Base-by-base conservation (phyloP, 2,113 vertebrate genomes). In the Rutilus rutilus region DNA sequence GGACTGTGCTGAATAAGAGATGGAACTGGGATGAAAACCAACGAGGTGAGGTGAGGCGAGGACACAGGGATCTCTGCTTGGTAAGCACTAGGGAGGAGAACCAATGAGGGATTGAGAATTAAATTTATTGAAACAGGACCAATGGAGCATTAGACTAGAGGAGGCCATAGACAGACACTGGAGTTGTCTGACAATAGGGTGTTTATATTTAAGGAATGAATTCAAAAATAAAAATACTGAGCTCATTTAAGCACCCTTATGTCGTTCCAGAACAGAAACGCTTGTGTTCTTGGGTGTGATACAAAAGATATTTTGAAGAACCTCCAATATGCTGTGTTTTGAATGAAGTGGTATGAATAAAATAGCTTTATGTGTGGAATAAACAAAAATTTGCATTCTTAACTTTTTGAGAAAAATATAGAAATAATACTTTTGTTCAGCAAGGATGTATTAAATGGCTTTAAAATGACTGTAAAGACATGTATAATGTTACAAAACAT, bases 1-100 rank as follows among this genome's bases (percentile, higher is more conserved):
- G 27, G 62, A 36, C 30, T 14, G 67, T 59, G 60, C 77, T 86
- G 39, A 86, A 88, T 83, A 86, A 80, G 67, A 86, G 60, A 86
- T 77, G 15, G n/a, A 60, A 27, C 21, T 19, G 3, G 15, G 19
- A 45, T 19, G 52, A 57, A 62, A 80, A 75, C 15, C 60, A 33
- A 50, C 0, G 25, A 67, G 19, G 2, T 65, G 74, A 50, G 47
- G n/a, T 65, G 74, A 50, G 47, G n/a, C 0, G n/a, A 50, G 62
- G 79, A 14, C 42, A 33, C 39, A 5, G 50, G 47, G n/a, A 10
- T 30, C 42, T 65, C 33, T 45, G 25, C 60, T 42, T 2, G 25
- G 5, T 36, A 69, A 82, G 79, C 62, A 52, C 45, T 21, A 23
- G 45, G 25, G 62, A 82, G 25, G 10, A 82, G 62, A 82, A 52